phyloP scores from a whole-genome alignment of 1,140 invertebrate genomes.

The Drosophila grimshawi region DNA sequence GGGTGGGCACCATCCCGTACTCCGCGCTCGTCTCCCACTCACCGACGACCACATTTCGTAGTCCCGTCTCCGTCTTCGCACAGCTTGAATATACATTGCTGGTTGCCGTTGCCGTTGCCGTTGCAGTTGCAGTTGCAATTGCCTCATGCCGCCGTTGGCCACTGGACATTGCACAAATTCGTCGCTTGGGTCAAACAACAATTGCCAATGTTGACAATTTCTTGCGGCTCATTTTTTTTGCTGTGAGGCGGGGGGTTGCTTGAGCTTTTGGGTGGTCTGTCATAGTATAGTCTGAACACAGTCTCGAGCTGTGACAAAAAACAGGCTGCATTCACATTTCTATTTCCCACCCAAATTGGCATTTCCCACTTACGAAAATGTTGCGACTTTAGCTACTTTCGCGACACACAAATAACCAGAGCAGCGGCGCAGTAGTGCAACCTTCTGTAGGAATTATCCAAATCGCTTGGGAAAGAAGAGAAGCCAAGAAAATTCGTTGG shows the following conservation, averaged over 20 bases:
- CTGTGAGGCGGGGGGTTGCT: neutral
- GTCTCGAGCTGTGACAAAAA: neutral
- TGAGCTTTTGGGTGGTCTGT: constrained; percentile 30
- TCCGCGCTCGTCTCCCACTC: neutral
- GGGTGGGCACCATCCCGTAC: constrained; percentile 25
- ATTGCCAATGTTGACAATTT: constrained; percentile 49
- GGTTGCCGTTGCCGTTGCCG: constrained; percentile 2
- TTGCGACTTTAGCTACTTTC: too few species aligned
- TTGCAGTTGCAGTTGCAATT: constrained; percentile 17
- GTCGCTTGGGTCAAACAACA: constrained; percentile 33
- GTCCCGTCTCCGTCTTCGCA: constrained; percentile 3
- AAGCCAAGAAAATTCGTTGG: too few species aligned
- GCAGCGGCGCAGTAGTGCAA: too few species aligned
- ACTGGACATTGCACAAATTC: constrained; percentile 49
- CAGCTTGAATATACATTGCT: constrained; percentile 20
- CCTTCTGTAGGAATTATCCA: too few species aligned
- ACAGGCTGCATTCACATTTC: neutral
- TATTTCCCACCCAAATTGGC: neutral
- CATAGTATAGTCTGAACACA: neutral
- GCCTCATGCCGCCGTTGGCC: constrained; percentile 41
- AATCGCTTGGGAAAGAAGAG: too few species aligned
- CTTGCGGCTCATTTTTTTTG: neutral
- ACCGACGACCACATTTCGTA: neutral
- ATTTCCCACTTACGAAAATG: too few species aligned
- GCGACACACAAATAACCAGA: too few species aligned